Percentiles rank a stretch among this genome's conserved stretches.
Conservation (phyloP, 2,888 invertebrate species). For the Xylota sylvarum region DNA sequence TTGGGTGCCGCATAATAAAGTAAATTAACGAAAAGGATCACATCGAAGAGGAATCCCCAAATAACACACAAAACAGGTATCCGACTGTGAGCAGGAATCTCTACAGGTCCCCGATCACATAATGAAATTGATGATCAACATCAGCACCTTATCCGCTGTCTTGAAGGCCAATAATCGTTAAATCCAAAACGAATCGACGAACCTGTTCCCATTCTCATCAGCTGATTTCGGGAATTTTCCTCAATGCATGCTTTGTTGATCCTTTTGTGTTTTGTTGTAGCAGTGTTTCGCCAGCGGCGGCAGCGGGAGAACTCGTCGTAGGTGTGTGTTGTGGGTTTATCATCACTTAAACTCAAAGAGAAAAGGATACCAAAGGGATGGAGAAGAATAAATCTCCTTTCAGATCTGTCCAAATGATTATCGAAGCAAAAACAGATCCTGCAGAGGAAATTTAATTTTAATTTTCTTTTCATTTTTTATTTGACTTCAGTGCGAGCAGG, state of each 20-base stretch:
- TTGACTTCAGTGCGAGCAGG: conserved; percentile 40
- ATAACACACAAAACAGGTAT: conserved; percentile 55
- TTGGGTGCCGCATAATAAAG: conserved; percentile 56
- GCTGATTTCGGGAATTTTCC: conserved; percentile 66
- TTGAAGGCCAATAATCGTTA: conserved; percentile 68
- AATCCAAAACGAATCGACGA: conserved; percentile 51
- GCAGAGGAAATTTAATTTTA: conserved; percentile 61
- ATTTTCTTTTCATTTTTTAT: conserved; percentile 53
- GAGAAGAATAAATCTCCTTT: conserved; percentile 51
- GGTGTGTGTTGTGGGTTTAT: conserved; percentile 69
- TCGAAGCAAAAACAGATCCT: conserved; percentile 36
- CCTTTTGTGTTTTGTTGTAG: conserved; percentile 47
- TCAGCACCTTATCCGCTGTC: conserved; percentile 31
- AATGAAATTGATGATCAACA: conserved; percentile 63
- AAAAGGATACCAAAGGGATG: conserved; percentile 41
- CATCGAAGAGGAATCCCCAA: conserved; percentile 37
- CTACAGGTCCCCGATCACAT: conserved; percentile 35
- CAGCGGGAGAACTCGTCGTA: conserved; percentile 5
- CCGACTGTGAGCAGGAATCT: conserved; percentile 1
- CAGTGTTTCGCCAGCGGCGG: neutral
- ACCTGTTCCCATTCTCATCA: conserved; percentile 64
- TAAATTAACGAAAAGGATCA: conserved; percentile 32
- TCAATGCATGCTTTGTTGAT: conserved; percentile 58
- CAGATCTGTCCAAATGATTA: conserved; percentile 52
- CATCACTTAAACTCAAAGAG: conserved; percentile 57